Evolutionary conservation across 1,140 invertebrate genomes (phyloP).

Genomic region (Rhagoletis zephyria): DNA sequence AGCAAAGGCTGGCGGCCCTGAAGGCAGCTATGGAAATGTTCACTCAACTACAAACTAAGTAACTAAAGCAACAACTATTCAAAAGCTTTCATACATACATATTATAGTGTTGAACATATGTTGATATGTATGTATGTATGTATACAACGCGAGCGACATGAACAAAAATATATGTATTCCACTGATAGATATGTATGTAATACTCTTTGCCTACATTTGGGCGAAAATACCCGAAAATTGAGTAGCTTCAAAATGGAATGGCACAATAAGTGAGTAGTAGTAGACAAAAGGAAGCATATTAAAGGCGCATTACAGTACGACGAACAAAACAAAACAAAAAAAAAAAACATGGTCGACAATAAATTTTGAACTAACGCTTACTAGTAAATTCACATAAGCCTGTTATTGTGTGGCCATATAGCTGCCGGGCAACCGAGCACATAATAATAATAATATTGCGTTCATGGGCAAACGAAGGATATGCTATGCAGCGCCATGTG

Average conservation of each 20-base stretch:
- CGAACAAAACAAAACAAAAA: not conserved
- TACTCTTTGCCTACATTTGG: not conserved
- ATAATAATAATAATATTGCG: too few species aligned
- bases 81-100: not conserved
- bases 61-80: too few species aligned
- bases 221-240: not conserved
- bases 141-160: not conserved
- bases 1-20: not conserved
- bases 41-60: not conserved
- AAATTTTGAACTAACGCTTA: not conserved
- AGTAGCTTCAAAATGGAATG: not conserved
- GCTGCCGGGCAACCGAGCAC: not conserved
- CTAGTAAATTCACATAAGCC: conserved; percentile 19
- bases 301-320: not conserved
- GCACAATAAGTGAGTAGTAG: not conserved
- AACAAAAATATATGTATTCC: not conserved
- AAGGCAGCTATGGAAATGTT: not conserved
- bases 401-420: not conserved
- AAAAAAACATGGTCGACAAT: not conserved
- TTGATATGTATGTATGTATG: too few species aligned
- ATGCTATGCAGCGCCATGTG: too few species aligned
- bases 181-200: not conserved
- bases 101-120: not conserved
- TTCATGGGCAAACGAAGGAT: too few species aligned
- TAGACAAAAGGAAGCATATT: not conserved